Evolutionary conservation across 2,113 vertebrate species (phyloP).

Genomic region (Alligator mississippiensis): DNA sequence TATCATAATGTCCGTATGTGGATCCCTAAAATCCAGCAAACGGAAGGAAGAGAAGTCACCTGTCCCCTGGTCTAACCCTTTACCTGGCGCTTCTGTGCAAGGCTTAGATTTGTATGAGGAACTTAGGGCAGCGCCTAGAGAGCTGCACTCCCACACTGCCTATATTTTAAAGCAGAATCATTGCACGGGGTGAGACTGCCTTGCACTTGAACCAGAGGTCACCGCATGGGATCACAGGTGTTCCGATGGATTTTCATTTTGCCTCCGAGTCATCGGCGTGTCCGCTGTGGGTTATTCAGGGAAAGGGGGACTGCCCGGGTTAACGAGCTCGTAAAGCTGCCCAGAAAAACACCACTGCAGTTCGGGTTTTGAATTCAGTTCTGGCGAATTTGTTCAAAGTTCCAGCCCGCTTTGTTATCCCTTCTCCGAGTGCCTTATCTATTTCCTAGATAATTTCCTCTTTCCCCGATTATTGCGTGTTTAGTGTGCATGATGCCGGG

Average conservation of each 20-base stretch:
- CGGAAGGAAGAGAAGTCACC: background rate
- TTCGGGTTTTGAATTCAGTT: background rate
- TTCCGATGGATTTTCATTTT: background rate
- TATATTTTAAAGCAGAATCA: background rate
- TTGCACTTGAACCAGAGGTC: background rate
- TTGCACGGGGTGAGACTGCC: background rate
- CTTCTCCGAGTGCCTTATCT: background rate
- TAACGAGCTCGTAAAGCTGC: background rate
- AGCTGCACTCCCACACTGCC: background rate
- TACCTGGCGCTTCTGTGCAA: background rate
- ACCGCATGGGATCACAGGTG: background rate
- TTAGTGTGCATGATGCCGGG: too few relatives aligned
- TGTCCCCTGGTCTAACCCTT: background rate
- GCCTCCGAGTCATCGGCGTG: background rate
- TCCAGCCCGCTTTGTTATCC: background rate
- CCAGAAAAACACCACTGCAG: background rate
- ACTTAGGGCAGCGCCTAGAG: background rate
- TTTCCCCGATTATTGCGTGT: too few relatives aligned
- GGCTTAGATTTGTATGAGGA: background rate
- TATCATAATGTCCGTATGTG: rapidly evolving
- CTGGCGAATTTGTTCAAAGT: background rate
- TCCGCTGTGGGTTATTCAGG: background rate
- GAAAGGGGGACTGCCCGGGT: background rate
- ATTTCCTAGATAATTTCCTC: too few relatives aligned
- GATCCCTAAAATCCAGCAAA: background rate